phyloP scores from a whole-genome alignment of 2,888 invertebrate species.

The Ormyrus nitidulus region DNA sequence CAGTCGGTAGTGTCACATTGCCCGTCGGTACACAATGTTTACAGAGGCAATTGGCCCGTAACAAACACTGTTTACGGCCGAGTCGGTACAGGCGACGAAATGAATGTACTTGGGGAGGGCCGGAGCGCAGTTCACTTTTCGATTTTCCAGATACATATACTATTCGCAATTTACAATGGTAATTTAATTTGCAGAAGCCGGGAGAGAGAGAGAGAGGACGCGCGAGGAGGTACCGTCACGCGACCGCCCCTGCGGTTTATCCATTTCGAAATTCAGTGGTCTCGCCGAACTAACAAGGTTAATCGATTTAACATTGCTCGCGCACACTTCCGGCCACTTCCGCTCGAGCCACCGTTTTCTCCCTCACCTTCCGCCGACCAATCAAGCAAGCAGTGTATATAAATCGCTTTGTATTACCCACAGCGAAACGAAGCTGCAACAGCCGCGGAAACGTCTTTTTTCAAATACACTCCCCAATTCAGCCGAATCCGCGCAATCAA shows the following conservation, averaged over 20 bases:
- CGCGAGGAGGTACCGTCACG: slow-evolving; percentile 9
- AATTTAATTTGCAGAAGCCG: slow-evolving; percentile 55
- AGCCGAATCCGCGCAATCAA: too few relatives aligned
- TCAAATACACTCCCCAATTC: too few relatives aligned
- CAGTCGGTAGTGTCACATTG: too few relatives aligned
- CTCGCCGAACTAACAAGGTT: slow-evolving; percentile 51
- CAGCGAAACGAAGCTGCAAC: too few relatives aligned
- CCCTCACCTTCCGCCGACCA: background rate
- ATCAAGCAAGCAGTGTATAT: slow-evolving; percentile 8
- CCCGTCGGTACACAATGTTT: too few relatives aligned
- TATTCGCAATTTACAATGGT: slow-evolving; percentile 54
- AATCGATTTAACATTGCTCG: slow-evolving; percentile 58
- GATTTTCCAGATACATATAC: slow-evolving; percentile 37
- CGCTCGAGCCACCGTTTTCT: slow-evolving; percentile 18
- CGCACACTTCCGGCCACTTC: slow-evolving; percentile 32
- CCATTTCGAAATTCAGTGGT: slow-evolving; percentile 54
- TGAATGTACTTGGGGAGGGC: background rate
- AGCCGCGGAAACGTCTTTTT: background rate
- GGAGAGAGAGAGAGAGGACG: background rate
- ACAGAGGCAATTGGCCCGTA: too few relatives aligned
- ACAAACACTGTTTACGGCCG: background rate
- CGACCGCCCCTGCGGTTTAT: slow-evolving; percentile 52
- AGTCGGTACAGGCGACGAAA: background rate
- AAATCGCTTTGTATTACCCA: too few relatives aligned
- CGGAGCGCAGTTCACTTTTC: slow-evolving; percentile 14